Evolutionary conservation across 2,888 invertebrate genomes (phyloP), one percentile per base, ranked within the genome.

Genomic region (Allygus modestus): DNA sequence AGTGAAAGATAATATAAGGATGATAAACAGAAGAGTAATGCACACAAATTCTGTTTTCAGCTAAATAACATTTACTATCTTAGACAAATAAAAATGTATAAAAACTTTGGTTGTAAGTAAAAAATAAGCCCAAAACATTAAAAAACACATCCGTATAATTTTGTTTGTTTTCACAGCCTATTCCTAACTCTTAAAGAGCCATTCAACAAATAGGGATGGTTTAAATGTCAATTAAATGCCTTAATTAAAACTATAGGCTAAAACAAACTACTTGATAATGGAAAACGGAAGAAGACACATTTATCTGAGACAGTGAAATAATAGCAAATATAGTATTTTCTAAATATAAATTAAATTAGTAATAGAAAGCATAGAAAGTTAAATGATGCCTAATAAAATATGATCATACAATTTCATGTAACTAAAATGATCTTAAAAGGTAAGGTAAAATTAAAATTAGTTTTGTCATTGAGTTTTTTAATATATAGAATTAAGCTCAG

Each of bases 161-260:
- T 37, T 41, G 17, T 71, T 41, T 37, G 71, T 41, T 71, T 69
- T 71, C 71, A 71, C 71, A 71, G 71, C 71, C 71, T 71, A 71
- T 41, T 37, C 20, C 23, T 41, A 33, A 37, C 71, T 71, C 41
- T 71, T 41, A 20, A 41, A 71, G 71, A 71, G 71, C 28, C 65
- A 28, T 15, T 65, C 31, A 31, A 65, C 65, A 65, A 31, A 54
- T 54, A 15, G 31, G 12, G 23, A 58, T 31, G 28, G 31, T 65
- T 15, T 17, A 12, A 28, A 65, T 28, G 28, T 65, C 17, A 31
- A 65, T 15, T 65, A 65, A 65, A 65, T 31, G 65, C 31, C 23
- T 65, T 17, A 11, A 28, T 65, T 28, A 65, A 65, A 58, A 23
- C 26, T 37, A 37, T 37, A 7, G 37, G n/a, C n/a, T n/a, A n/a